Evolutionary conservation across 2,797 vertebrate genomes (phyloP).

Genomic region (Todus mexicanus): DNA sequence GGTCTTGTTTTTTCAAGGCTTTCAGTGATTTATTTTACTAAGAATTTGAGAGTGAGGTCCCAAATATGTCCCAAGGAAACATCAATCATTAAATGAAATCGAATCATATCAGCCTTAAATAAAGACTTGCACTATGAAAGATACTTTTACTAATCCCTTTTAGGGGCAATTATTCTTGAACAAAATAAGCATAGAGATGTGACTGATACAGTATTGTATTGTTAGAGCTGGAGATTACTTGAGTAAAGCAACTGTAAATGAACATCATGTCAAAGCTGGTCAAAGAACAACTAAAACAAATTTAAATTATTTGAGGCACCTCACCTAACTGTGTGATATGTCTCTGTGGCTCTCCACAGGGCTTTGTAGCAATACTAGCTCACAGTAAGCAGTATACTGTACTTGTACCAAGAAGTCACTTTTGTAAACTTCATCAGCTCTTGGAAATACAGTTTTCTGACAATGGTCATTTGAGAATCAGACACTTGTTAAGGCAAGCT

Average conservation of each 20-base stretch:
- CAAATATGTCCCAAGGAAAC: background rate
- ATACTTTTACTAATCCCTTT: background rate
- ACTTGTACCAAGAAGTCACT: background rate
- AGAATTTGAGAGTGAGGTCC: background rate
- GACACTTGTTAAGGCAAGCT: background rate
- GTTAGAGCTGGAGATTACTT: background rate
- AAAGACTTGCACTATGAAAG: background rate
- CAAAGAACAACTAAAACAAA: background rate
- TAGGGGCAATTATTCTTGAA: background rate
- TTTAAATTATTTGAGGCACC: background rate
- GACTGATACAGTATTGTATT: background rate
- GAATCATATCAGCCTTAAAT: background rate
- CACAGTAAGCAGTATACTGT: background rate
- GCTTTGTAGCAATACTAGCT: background rate
- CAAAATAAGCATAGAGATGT: background rate
- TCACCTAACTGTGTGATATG: background rate
- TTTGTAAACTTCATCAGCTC: background rate
- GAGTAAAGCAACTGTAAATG: background rate
- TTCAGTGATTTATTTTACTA: background rate
- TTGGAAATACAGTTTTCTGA: background rate
- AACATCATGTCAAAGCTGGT: background rate
- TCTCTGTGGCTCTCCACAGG: background rate
- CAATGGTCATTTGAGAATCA: background rate
- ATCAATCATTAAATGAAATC: background rate
- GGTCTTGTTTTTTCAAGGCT: background rate